phyloP scores from a whole-genome alignment of 92 coral and sea anemone genomes.

The Scolanthus callimorphus region DNA sequence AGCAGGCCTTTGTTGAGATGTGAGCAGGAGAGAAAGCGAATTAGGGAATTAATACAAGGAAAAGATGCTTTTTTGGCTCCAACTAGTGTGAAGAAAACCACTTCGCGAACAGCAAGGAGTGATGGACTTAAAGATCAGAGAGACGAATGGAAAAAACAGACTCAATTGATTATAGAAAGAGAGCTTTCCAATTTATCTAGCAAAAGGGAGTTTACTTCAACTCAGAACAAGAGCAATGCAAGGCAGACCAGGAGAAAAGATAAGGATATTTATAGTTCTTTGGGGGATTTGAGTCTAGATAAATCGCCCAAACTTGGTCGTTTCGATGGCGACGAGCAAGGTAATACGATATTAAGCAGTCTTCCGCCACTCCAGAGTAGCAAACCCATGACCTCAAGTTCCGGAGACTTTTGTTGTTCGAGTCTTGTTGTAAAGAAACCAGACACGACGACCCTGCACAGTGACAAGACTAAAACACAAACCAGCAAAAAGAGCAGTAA shows the following conservation, averaged over 20 bases:
- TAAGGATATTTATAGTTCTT: background rate
- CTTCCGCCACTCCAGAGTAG: constrained; percentile 19
- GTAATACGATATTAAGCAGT: background rate
- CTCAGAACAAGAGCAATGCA: background rate
- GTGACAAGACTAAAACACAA: background rate
- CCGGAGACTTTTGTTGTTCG: background rate
- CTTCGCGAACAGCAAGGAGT: background rate
- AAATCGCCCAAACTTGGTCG: background rate
- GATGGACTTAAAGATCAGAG: background rate
- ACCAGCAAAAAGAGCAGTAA: no score
- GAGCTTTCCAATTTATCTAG: background rate
- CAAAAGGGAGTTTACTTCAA: background rate
- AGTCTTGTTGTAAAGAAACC: background rate
- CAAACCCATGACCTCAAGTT: constrained; percentile 3
- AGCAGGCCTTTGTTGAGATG: constrained; percentile 4
- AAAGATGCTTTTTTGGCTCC: constrained; percentile 22
- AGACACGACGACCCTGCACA: background rate
- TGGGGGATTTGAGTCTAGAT: background rate
- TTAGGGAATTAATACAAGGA: constrained; percentile 16
- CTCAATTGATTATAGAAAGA: background rate
- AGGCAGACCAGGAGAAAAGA: background rate
- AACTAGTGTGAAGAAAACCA: background rate
- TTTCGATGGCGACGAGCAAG: constrained; percentile 1
- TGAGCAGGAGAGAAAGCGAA: constrained; percentile 15
- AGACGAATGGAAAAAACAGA: constrained; percentile 2